Evolutionary conservation across 2,797 vertebrate species (phyloP), one percentile per base, ranked within the genome.

Genomic region (Rhinogobio ventralis): DNA sequence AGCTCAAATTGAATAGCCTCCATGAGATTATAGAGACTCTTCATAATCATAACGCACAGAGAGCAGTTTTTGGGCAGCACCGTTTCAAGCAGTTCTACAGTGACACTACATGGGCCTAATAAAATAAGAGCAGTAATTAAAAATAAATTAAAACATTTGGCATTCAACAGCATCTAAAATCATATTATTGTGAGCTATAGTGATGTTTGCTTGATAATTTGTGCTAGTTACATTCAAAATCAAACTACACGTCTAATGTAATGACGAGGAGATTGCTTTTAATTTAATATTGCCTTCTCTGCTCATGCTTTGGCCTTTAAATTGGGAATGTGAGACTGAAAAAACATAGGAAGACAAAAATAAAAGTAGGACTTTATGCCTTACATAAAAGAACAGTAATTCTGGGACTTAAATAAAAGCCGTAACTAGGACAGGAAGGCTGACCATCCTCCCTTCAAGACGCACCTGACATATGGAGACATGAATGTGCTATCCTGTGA

Each of bases 51-150:
- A 53, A 36, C 1, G 6, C 25, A 72, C 19, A 33, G 53, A 81
- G 13, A 81, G 36, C 28, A 5, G n/a, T 75, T 53, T 36, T 51
- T 75, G 57, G 60, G 14, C 72, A 55, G 60, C 72, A 33, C 25
- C 2, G 55, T 23, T 72, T 60, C 68, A 10, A 2, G 42, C 39
- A 30, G 17, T 81, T 81, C 51, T 30, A 51, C 49, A 64, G 28
- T 66, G 17, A 66, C 46, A 76, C 33, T 75, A 53, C 73, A 77
- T 45, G 51, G 19, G 36, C 46, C 46, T 68, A 68, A 83, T 76
- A 45, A 77, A 57, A 57, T 76, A 67, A 68, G 62, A 77, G 64
- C 19, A 7, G 73, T 64, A 69, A 77, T 83, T 69, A 77, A 77
- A 83, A 69, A 33, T 42, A 11, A 83, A 83, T 77, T 83, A 69